Base-by-base conservation (phyloP, 2,113 vertebrate species). In the Lasiurus cinereus region DNA sequence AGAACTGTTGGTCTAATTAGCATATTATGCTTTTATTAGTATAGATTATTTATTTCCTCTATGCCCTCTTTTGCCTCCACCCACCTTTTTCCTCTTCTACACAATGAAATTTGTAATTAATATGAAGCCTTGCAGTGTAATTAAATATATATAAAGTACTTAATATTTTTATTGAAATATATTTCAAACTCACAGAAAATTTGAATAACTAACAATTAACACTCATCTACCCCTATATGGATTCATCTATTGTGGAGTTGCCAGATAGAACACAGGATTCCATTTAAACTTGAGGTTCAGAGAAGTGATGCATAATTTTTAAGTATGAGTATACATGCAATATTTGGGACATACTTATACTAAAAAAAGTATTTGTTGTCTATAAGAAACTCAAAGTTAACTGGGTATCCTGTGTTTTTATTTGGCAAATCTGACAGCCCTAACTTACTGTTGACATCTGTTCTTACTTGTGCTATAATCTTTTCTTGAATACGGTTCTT, bases 311-410 rank as follows among this genome's bases (percentile, higher is more conserved):
- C 80, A 56, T 64, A 84, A 10, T 21, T 94, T 90, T 94, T 77
- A 86, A 79, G 13, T 77, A 43, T 22, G 11, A 50, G 2, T 33
- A 36, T 74, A 11, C 2, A 31, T 73, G 12, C 39, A 85, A 48
- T 78, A 91, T 88, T 82, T 56, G 31, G 16, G 36, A 33, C 62
- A 85, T 22, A 77, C 27, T 62, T 80, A 72, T 14, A 76, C 14
- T 82, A 80, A 86, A 93, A 93, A 78, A 73, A n/a, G 56, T 69
- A 56, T 52, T 59, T 90, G 21, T 52, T 66, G 13, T 85, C 33
- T 82, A 16, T 93, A 43, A 92, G 56, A 92, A 74, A 92, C 87
- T 92, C 82, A 92, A 19, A 90, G 88, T 88, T 56, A 46, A 72
- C 62, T 94, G 69, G 66, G 10, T 43, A 88, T 62, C 9, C 13